Conservation (phyloP, 2,888 invertebrate species). For the Heliconius ismenius region DNA sequence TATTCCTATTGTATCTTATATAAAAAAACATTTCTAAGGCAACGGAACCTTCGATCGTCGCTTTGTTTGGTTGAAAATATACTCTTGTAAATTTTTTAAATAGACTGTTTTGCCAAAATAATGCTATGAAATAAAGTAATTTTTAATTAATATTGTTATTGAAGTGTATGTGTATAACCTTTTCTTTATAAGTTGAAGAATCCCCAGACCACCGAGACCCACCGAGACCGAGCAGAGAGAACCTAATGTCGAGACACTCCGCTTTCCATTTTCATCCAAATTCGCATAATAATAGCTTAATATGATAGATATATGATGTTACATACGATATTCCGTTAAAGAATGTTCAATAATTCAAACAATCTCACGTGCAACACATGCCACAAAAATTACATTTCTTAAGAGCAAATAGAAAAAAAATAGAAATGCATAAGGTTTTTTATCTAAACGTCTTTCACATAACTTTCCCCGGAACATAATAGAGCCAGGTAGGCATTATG, state of each 20-base stretch:
- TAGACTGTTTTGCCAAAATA: not conserved
- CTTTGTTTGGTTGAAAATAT: not conserved
- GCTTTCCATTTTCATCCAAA: too few relatives aligned
- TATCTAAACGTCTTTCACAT: conserved; percentile 67
- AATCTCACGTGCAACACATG: conserved; percentile 15
- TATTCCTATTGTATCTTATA: conserved; percentile 35
- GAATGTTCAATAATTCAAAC: conserved; percentile 11
- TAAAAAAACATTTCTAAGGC: conserved; percentile 33
- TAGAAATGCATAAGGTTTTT: conserved; percentile 61
- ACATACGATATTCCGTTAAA: not conserved
- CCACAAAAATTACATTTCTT: conserved; percentile 52
- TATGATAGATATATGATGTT: not conserved
- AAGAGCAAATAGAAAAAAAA: conserved; percentile 55
- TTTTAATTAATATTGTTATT: not conserved
- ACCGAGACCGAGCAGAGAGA: too few relatives aligned
- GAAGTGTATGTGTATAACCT: not conserved
- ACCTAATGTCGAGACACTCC: too few relatives aligned
- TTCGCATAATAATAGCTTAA: not conserved
- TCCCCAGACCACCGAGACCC: too few relatives aligned
- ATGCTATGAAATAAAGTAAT: not conserved
- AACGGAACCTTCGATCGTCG: not conserved
- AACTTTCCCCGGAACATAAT: conserved; percentile 75
- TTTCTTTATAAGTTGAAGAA: too few relatives aligned
- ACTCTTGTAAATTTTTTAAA: not conserved
- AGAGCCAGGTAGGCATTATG: conserved; percentile 66